Conservation (phyloP, 2,888 invertebrate species). For the Mechanitis mazaeus region DNA sequence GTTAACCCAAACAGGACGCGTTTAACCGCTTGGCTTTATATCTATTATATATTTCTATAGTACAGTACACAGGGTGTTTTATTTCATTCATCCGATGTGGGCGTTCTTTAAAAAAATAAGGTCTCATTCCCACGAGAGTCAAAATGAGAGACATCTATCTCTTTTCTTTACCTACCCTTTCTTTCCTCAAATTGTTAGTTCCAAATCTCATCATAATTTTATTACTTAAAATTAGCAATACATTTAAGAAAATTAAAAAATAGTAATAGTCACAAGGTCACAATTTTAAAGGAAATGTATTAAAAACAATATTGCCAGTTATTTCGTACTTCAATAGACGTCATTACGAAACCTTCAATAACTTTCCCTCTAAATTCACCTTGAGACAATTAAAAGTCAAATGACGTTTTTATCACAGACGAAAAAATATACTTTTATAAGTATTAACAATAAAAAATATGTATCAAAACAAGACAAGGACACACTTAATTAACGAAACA, state of each 20-base stretch:
- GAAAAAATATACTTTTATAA: background rate
- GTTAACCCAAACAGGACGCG: slow-evolving; percentile 19
- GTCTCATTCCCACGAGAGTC: slow-evolving; percentile 5
- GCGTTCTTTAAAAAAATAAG: background rate
- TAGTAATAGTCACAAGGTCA: too few relatives aligned
- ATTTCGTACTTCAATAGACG: background rate
- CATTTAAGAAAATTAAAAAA: too few relatives aligned
- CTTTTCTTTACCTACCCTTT: background rate
- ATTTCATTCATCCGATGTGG: slow-evolving; percentile 14
- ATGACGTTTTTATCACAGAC: background rate
- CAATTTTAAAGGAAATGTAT: too few relatives aligned
- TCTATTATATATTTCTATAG: slow-evolving; percentile 2
- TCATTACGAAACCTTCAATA: slow-evolving; percentile 3
- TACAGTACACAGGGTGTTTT: slow-evolving; percentile 6
- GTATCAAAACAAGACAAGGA: too few relatives aligned
- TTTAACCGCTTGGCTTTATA: slow-evolving; percentile 27
- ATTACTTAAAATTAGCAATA: too few relatives aligned
- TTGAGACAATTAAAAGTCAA: slow-evolving; percentile 4
- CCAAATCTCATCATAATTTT: too few relatives aligned
- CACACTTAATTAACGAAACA: too few relatives aligned
- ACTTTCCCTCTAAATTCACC: background rate
- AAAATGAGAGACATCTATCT: background rate
- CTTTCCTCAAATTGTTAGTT: background rate
- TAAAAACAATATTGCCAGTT: too few relatives aligned
- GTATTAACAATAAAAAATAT: background rate